phyloP scores from a whole-genome alignment of 64 coral and sea anemone genomes.

The Anthopleura sola region DNA sequence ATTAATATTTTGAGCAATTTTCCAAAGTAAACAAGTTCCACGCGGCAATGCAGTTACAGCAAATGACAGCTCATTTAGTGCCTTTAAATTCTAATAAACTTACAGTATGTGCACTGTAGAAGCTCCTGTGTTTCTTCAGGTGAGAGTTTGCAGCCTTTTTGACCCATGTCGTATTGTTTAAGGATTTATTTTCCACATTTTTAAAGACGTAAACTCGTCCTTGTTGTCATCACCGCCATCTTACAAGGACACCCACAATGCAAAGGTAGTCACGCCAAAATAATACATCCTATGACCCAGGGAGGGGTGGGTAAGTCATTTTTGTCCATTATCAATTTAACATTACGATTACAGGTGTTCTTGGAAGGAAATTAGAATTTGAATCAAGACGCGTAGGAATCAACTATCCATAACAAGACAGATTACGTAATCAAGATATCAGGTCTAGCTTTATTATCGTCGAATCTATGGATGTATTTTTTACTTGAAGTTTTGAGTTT shows the following conservation, averaged over 20 bases:
- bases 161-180: slow-evolving; percentile 61
- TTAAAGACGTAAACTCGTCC: neutral
- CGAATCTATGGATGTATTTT: neutral
- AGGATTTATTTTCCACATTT: neutral
- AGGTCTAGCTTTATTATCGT: neutral
- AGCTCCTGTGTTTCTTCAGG: slow-evolving; percentile 88
- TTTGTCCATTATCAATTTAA: neutral
- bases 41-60: slow-evolving; percentile 20
- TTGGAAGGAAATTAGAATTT: neutral
- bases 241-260: neutral
- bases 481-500: neutral
- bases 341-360: neutral
- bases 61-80: slow-evolving; percentile 37
- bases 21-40: slow-evolving; percentile 47
- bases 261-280: neutral
- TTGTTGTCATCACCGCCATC: neutral
- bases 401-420: neutral
- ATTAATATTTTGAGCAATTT: slow-evolving; percentile 35
- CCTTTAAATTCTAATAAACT: slow-evolving; percentile 35
- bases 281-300: neutral
- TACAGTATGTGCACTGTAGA: slow-evolving; percentile 93
- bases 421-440: neutral
- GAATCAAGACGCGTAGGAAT: neutral
- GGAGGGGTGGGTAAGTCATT: slow-evolving; percentile 14
- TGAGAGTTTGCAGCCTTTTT: slow-evolving; percentile 94